Conservation (phyloP, 1,140 invertebrate species). For the Armadillidium nasatum region DNA sequence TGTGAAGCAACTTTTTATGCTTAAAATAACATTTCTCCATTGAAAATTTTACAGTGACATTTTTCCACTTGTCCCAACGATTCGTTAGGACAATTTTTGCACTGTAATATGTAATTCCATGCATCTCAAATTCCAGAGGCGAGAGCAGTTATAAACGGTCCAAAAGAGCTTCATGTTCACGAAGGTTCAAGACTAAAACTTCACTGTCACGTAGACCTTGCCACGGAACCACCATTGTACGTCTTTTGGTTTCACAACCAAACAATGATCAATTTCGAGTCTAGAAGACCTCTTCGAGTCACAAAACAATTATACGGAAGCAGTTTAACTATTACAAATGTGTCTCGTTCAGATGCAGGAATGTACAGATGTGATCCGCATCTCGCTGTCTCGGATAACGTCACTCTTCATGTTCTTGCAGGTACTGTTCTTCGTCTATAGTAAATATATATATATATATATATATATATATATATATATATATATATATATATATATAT, state of each 20-base stretch:
- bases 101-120: no score
- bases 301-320: slow-evolving; percentile 19
- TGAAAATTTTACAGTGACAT: no score
- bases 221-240: slow-evolving; percentile 23
- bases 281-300: slow-evolving; percentile 22
- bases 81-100: no score
- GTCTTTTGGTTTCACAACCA: slow-evolving; percentile 32
- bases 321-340: slow-evolving; percentile 26
- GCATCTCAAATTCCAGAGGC: slow-evolving; percentile 14
- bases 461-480: no score
- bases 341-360: slow-evolving; percentile 21
- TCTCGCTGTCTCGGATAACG: slow-evolving; percentile 24
- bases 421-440: not conserved
- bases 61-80: no score
- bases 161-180: slow-evolving; percentile 28
- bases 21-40: no score
- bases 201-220: slow-evolving; percentile 22
- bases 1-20: no score
- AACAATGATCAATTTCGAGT: slow-evolving; percentile 25
- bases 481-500: no score
- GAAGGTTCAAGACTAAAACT: slow-evolving; percentile 25
- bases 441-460: no score
- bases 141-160: slow-evolving; percentile 26
- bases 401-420: slow-evolving; percentile 27
- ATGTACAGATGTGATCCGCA: slow-evolving; percentile 27